Evolutionary conservation across 2,888 invertebrate species (phyloP), one percentile per base, ranked within the genome.

Genomic region (Mimachlamys varia): DNA sequence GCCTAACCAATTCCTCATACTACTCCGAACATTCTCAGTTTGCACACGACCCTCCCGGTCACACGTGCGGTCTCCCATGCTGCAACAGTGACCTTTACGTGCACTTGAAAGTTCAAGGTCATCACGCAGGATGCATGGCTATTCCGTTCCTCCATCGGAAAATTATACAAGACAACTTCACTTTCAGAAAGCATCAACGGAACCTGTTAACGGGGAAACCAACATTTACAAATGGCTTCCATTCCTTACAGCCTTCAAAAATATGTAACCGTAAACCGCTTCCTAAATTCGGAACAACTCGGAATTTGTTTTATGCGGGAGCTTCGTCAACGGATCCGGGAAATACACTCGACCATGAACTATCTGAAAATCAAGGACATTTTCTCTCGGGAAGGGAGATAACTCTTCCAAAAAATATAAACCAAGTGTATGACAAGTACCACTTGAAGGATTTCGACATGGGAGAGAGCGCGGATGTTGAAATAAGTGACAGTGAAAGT

Each of bases 21-120:
- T 91, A 94, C 87, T 94, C 94, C 0, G 94, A 95, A 44, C 90
- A 92, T 37, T 92, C 94, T 0, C 94, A 94, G 19, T 96, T 95
- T 90, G 94, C 95, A 76, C 96, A 96, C 90, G 93, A 94, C 90
- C 96, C 96, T 0, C 96, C 96, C 0, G 96, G 96, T 4, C 95
- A 96, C 91, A 96, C 95, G 12, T 95, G 95, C 90, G 95, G 96
- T 0, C 94, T 96, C 37, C 96, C 96, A 0, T 96, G 96, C 91
- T 96, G 96, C 89, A 94, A 93, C 89, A 93, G 94, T 44, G 94
- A 95, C 91, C 91, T 94, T 13, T 93, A 94, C 87, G 92, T 93
- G 5, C 93, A 94, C 53, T 62, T 94, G 7, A 90, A 93, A 44
- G 89, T 92, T 7, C 90, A 89, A 37, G 89, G 92, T 17, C 92